phyloP scores from a whole-genome alignment of 2,113 vertebrate species.

The Pongo pygmaeus region DNA sequence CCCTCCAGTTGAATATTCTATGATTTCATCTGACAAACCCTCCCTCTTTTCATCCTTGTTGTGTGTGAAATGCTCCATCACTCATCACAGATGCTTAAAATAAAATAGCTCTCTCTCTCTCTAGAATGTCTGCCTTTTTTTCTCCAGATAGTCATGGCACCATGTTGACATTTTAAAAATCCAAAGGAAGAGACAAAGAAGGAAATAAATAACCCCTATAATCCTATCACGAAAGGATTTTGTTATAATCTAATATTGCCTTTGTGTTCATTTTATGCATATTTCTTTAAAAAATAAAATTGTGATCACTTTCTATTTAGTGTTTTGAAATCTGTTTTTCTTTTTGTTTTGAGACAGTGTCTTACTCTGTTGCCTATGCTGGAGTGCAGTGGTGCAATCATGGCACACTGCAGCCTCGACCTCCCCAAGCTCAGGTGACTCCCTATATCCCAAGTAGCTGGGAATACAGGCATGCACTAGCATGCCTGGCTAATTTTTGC shows the following conservation, averaged over 20 bases:
- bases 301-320: not conserved
- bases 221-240: not conserved
- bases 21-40: slow-evolving; percentile 30
- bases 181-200: not conserved
- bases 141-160: not conserved
- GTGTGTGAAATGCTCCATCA: not conserved
- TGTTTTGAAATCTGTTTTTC: slow-evolving; percentile 28
- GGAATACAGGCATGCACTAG: not conserved
- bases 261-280: not conserved
- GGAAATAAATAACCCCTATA: not conserved
- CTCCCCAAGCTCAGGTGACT: not conserved
- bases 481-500: not conserved
- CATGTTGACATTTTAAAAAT: not conserved
- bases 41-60: not conserved
- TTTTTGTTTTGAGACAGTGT: not conserved
- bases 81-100: slow-evolving; percentile 19
- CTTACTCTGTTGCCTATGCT: not conserved
- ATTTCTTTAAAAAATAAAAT: slow-evolving; percentile 28
- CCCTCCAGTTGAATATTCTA: not conserved
- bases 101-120: slow-evolving; percentile 1
- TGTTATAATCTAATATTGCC: not conserved
- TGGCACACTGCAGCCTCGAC: not conserved
- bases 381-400: not conserved
- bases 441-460: not conserved
- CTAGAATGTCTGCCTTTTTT: not conserved